phyloP scores from a whole-genome alignment of 2,113 vertebrate genomes.

The Holacanthus passer region DNA sequence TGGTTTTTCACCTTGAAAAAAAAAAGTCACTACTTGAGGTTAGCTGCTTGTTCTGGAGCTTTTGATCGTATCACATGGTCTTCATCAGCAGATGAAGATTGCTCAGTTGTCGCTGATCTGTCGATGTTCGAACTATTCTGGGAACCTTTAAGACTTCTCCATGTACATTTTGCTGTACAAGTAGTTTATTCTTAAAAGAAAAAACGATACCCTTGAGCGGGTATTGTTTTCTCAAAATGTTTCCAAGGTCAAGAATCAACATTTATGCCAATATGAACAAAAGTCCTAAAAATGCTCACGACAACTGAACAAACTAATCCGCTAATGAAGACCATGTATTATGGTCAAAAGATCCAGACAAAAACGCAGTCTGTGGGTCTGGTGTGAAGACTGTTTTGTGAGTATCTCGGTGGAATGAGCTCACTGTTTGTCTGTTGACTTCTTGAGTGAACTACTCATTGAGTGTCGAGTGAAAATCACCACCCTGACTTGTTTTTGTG shows the following conservation, averaged over 20 bases:
- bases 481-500: slow-evolving; percentile 12
- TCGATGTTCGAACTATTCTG: neutral
- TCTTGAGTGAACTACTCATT: neutral
- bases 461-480: slow-evolving; percentile 14
- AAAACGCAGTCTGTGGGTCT: neutral
- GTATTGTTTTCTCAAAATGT: no score
- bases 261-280: neutral
- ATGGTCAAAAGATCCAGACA: slow-evolving; percentile 5
- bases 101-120: neutral
- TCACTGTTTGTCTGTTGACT: slow-evolving; percentile 4
- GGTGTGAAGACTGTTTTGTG: neutral
- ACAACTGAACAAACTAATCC: slow-evolving; percentile 6
- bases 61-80: neutral
- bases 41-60: neutral
- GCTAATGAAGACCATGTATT: slow-evolving; percentile 16
- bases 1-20: neutral
- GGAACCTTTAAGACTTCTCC: neutral
- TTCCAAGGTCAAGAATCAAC: no score
- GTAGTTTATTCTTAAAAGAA: neutral
- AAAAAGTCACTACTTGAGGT: neutral
- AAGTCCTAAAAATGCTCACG: neutral
- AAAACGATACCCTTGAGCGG: neutral
- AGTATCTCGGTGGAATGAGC: neutral
- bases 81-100: slow-evolving; percentile 13
- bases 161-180: neutral